Base-by-base conservation (phyloP, 2,888 invertebrate genomes). In the Cantharis lateralis region DNA sequence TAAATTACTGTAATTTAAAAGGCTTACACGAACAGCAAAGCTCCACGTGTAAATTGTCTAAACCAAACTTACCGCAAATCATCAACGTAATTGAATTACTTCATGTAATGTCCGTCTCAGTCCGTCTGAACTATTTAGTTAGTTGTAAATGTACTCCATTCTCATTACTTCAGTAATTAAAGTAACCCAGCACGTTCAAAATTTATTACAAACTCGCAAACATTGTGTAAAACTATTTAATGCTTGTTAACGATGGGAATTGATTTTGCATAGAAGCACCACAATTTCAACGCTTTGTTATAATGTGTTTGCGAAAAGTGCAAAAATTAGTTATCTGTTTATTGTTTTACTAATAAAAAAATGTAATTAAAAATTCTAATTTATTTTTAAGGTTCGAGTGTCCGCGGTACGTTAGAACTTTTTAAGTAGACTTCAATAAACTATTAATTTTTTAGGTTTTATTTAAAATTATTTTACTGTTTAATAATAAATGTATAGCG, bases 81-180 rank as follows among this genome's bases (percentile, higher is more conserved):
- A 74, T 77, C 71, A 68, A 13, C 32, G 69, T 68, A 69, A 74
- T 77, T 77, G 68, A 74, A 72, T 77, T 77, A 77, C 77, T 77
- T 69, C 16, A 70, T 74, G 74, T 75, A 77, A 77, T 75, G 68
- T 62, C 68, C 68, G 20, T 24, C 62, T 69, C 48, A 64, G 68
- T 62, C 68, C 62, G 15, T 24, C 62, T 69, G 63, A 70, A 66
- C 74, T 71, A 64, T 68, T 62, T 77, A 68, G 68, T 72, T 68
- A 18, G 73, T 71, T 75, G 74, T 72, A 74, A 77, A 69, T 72
- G 32, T 69, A 66, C 63, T 71, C 61, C 77, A 75, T 71, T 77
- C 70, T 77, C 74, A 77, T 74, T 77, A 77, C 77, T 77, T 26
- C 64, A 72, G 77, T 77, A 77, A 77, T 77, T 77, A 77, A 77